Conservation (phyloP, 2,113 vertebrate genomes). For the Brachyhypopomus occidentalis region DNA sequence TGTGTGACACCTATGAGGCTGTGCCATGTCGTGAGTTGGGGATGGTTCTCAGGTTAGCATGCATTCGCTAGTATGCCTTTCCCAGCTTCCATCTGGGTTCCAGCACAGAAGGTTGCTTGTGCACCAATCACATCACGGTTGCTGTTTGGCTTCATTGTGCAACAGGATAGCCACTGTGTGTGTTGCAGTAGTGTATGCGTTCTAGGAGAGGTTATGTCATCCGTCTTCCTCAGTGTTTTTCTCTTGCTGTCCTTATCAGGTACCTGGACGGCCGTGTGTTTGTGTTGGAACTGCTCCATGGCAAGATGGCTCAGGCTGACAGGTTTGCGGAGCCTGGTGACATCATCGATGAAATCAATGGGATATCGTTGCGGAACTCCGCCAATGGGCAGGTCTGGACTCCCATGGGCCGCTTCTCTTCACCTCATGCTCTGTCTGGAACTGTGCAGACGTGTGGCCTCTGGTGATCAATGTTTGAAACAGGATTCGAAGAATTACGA, state of each 20-base stretch:
- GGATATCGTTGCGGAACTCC: slow-evolving; percentile 75
- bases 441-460: no score
- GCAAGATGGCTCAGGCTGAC: slow-evolving; percentile 76
- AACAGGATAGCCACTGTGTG: not conserved
- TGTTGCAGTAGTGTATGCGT: not conserved
- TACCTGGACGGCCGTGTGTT: slow-evolving; percentile 77
- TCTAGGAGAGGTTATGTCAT: not conserved
- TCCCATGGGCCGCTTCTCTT: no score
- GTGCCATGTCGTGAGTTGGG: slow-evolving; percentile 77
- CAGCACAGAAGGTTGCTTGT: not conserved
- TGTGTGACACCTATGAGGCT: slow-evolving; percentile 73
- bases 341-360: slow-evolving; percentile 81
- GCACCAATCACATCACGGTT: not conserved
- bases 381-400: slow-evolving; percentile 71
- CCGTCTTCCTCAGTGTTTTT: not conserved
- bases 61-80: not conserved
- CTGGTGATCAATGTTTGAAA: no score
- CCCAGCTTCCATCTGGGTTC: not conserved
- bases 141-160: no score
- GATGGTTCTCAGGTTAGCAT: slow-evolving; percentile 76
- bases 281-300: slow-evolving; percentile 71
- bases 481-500: no score
- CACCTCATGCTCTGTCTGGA: no score
- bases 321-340: slow-evolving; percentile 75
- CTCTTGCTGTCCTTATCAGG: slow-evolving; percentile 57